Evolutionary conservation across 2,888 invertebrate species (phyloP), one percentile per base, ranked within the genome.

Genomic region (Lamellibrachia columna): DNA sequence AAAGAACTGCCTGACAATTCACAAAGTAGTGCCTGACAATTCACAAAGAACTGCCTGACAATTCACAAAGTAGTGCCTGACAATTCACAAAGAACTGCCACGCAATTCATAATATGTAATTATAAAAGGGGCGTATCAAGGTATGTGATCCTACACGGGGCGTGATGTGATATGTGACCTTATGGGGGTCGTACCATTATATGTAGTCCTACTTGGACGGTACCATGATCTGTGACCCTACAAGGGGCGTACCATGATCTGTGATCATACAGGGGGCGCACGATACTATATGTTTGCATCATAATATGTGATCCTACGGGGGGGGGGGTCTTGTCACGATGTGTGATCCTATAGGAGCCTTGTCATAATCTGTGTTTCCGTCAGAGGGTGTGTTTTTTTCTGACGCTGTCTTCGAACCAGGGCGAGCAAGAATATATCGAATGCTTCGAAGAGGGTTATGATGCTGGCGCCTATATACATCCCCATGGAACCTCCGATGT

Each of bases 381-480:
- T 2, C 55, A 55, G 55, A 9, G 3, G 60, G 6, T 60, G 60
- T 9, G 22, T 22, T 15, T 0, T 60, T n/a, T 15, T 75, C 75
- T 75, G 6, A 22, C 75, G 75, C 15, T 15, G 75, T 75, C 75
- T 11, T 15, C 75, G 75, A n/a, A 15, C 75, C 22, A 75, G 75
- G 75, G 75, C 75, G 75, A 75, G 75, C 75, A 75, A 22, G 15
- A 75, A 11, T 75, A 75, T 75, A 4, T 75, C 75, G 22, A 75
- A 22, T 3, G 75, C 75, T 75, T 75, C 75, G 75, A 75, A 75
- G 75, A 75, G 75, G 75, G 75, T 75, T 75, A 75, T 75, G 75
- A 75, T 75, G 75, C 75, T 75, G 75, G 75, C 75, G 75, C 75
- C 75, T 15, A 75, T 75, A 22, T 75, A 75, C 75, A 75, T 75